Base-by-base conservation (phyloP, 64 coral and sea anemone genomes). In the Stylophora pistillata region DNA sequence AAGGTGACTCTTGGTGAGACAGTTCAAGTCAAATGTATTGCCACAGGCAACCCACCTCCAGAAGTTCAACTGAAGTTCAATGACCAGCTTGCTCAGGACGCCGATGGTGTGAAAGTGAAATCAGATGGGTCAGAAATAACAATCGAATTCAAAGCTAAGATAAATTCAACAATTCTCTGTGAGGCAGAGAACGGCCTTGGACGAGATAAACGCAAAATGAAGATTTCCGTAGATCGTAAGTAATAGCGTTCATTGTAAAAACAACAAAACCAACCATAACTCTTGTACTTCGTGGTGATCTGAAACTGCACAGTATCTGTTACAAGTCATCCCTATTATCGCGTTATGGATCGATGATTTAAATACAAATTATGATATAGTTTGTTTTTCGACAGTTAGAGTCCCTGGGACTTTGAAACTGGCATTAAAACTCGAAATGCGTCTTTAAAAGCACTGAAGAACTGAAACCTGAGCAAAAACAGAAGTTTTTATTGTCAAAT, bases 171-270 rank as follows among this genome's bases (percentile, higher is more conserved):
- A 71, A 30, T 91, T 13, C 53, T n/a, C 16, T 91, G 90, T 78
- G 53, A 86, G 56, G 90, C 90, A 20, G 58, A 13, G 54, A 91
- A 86, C 28, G 78, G 71, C 13, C 37, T 86, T 68, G 90, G 90
- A 34, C n/a, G 58, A 55, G 34, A 85, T 37, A 77, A 78, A 69
- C 60, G 56, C 16, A 78, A 65, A 56, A 74, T 86, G 30, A 86
- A 54, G 57, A 64, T 86, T 23, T 16, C 32, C 12, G 82, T 91
- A 10, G 15, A 91, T 55, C 76, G 90, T 91, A 78, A 56, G 90
- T 91, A 55, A 7, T 52, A 32, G 30, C 54, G 52, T 66, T 23
- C 20, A 83, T 83, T 83, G 2, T 30, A 2, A 47, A 47, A 47
- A 47, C 37, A 47, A 47, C 37, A 47, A 47, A 47, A 47, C 37